A percentile compares a stretch with the other conserved stretches of the same genome.
These are phyloP conservation scores for Frieseomelitta varia DNA, from an alignment of 1,140 invertebrate species.

Conservation along the genomic window DNA sequence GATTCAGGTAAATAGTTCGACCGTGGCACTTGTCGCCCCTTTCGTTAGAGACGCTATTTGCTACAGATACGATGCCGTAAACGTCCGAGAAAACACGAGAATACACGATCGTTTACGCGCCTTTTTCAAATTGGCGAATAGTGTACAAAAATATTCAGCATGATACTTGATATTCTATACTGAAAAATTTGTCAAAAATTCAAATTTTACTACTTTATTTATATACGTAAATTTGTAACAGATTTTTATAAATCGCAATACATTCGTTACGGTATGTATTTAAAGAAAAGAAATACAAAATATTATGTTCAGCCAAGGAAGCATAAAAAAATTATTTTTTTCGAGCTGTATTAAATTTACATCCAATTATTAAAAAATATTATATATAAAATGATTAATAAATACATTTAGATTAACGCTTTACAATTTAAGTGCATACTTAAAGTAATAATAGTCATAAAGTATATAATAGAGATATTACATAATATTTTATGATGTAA, in stretches of 20 bases:
- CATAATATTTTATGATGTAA: not conserved
- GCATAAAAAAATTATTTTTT: not conserved
- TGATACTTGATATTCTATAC: not conserved
- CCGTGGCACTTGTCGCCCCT: slow-evolving; percentile 56
- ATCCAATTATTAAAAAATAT: slow-evolving; percentile 39
- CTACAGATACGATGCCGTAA: slow-evolving; percentile 29
- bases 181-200: not conserved
- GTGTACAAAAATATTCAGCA: no score
- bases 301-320: not conserved
- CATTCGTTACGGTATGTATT: slow-evolving; percentile 1
- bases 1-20: slow-evolving; percentile 54
- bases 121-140: not conserved
- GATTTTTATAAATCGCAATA: slow-evolving; percentile 17
- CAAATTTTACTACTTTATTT: slow-evolving; percentile 18
- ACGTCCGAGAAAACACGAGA: slow-evolving; percentile 19
- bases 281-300: slow-evolving; percentile 17
- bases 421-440: slow-evolving; percentile 10
- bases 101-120: slow-evolving; percentile 5
- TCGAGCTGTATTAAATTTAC: not conserved
- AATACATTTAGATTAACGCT: not conserved
- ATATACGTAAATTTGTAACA: not conserved
- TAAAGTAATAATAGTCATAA: not conserved
- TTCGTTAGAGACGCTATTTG: slow-evolving; percentile 42
- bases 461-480: not conserved
- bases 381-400: slow-evolving; percentile 40